Evolutionary conservation across 1,140 invertebrate genomes (phyloP), one percentile per base, ranked within the genome.

Genomic region (Mercenaria mercenaria): DNA sequence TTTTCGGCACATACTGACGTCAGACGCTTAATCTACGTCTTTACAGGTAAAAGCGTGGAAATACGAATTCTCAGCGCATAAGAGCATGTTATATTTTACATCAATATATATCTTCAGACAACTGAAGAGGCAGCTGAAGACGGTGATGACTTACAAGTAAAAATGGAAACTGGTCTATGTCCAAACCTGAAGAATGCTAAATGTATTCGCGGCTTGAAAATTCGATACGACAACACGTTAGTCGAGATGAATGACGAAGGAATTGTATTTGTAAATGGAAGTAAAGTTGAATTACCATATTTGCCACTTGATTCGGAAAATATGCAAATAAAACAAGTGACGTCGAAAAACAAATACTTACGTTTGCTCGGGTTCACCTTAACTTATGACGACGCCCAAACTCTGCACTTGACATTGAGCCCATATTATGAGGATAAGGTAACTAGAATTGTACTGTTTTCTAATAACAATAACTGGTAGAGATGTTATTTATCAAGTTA

Each of bases 371-470:
- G 85, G 3, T 90, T 91, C 59, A 59, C 41, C n/a, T 72, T 93
- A 23, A 29, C 91, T 32, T 92, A 87, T 79, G 91, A 92, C 56
- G 80, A 74, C 26, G 80, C n/a, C 20, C 88, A 88, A 29, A 41
- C 87, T 20, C 8, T 92, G 15, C 87, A 89, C 69, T 37, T 92
- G 8, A 81, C 64, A 41, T 37, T 91, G 0, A 50, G 79, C 13
- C 91, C 91, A 20, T 89, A 50, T 59, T 92, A 74, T 72, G 79
- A 69, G 32, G 56, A 43, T 23, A 87, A 91, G 61, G 90, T 91
- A 86, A 20, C 23, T 59, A 59, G 15, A 23, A 15, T 59, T 59
- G 23, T 11, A 59, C 23, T 59, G 23, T 3, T 59, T 47, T 6
- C 6, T 15, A 8, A 15, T 47, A 47, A 47, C 15, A 15, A 47